Evolutionary conservation across 2,888 invertebrate genomes (phyloP).

Genomic region (Synergus itoensis): DNA sequence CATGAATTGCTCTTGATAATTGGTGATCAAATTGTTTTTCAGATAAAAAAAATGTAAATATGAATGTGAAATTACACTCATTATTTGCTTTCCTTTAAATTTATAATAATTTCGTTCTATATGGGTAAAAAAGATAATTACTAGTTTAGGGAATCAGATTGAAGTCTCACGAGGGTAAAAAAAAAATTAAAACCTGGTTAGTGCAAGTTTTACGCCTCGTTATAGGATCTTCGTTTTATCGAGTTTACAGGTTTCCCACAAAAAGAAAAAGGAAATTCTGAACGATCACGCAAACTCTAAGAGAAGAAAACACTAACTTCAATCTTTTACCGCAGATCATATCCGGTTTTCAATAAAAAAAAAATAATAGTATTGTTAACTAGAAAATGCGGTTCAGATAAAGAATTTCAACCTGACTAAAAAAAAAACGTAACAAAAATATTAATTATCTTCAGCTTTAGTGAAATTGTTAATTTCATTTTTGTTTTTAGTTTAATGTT

Average conservation of each 20-base stretch:
- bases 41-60: background rate
- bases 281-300: conserved; percentile 10
- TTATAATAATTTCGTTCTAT: background rate
- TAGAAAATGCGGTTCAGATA: background rate
- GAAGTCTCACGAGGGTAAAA: background rate
- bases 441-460: too few relatives aligned
- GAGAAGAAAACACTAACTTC: background rate
- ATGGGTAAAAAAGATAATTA: background rate
- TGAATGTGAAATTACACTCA: too few relatives aligned
- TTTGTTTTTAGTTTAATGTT: background rate
- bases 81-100: background rate
- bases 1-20: background rate
- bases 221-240: conserved; percentile 29
- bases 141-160: conserved; percentile 17
- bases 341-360: background rate
- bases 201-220: conserved; percentile 24
- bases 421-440: background rate
- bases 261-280: background rate
- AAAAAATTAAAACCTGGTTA: background rate
- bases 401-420: background rate
- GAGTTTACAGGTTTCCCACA: conserved; percentile 13
- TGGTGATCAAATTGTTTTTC: background rate
- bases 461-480: background rate
- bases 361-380: background rate
- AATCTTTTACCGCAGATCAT: conserved; percentile 1